Base-by-base conservation (phyloP, 2,113 vertebrate genomes). In the Gavialis gangeticus region DNA sequence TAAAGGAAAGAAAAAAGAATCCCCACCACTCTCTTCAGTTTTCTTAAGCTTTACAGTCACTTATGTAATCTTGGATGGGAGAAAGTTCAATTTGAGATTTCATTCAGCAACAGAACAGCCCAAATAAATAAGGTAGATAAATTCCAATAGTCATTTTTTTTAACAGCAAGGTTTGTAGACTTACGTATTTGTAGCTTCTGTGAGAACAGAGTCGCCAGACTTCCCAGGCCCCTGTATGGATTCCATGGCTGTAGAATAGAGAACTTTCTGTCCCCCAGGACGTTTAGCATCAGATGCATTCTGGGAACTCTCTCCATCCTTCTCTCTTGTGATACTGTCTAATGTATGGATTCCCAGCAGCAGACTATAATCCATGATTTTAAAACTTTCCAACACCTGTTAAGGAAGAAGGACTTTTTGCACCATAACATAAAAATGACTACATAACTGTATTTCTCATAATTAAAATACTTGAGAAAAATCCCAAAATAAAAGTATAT, bases 361-460 rank as follows among this genome's bases (percentile, higher is more conserved):
- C 89, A 99, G 97, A 96, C 99, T 99, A 96, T 99, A 99, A 97
- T 99, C 99, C 99, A 99, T 99, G 95, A 99, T 99, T 97, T 99
- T 99, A 97, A 99, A 99, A 91, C 99, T 99, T 98, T 99, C 99
- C 92, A 99, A 97, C 56, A 99, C 99, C 99, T 99, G 92, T 27
- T 2, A 15, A 79, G 82, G 80, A 84, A 94, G 89, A 91, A 92
- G 66, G 84, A 84, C 67, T 7, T 1, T 22, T 5, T 88, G 27
- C 34, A 85, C 4, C 77, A 79, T 90, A 93, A 91, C 46, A 59
- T 63, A 83, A 57, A 62, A 25, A 55, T 78, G 4, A 58, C 69
- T 86, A 58, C 3, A 14, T 10, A 62, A 3, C 24, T 75, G 54
- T 34, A 79, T 9, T 12, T 73, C 21, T 14, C 14, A 22, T 46